phyloP scores from a whole-genome alignment of 2,888 invertebrate species.

The Melieria omissa region DNA sequence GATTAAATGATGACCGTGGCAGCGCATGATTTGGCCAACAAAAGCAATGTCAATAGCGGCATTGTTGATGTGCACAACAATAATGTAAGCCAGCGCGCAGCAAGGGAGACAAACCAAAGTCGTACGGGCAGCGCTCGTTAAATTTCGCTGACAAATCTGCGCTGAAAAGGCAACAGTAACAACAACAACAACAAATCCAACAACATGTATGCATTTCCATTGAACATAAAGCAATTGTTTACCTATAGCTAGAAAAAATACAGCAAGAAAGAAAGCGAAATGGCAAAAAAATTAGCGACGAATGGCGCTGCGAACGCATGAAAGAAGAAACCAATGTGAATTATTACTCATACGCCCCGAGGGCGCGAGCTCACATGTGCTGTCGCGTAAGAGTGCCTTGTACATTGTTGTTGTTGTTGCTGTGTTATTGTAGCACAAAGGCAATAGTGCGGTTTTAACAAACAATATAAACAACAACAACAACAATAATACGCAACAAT shows the following conservation, averaged over 20 bases:
- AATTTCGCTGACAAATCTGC: no score
- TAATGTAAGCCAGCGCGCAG: no score
- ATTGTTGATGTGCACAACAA: neutral
- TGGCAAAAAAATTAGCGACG: no score
- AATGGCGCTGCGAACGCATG: neutral
- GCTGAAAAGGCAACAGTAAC: neutral
- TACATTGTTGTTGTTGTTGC: neutral
- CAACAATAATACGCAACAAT: neutral
- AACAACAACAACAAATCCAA: neutral
- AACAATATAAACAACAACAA: neutral
- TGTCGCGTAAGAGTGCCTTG: neutral
- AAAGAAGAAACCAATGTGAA: neutral
- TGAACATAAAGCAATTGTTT: no score
- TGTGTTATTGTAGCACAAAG: neutral
- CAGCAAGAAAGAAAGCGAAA: no score
- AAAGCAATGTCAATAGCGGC: neutral
- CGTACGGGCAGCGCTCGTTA: no score
- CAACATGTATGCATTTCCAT: no score
- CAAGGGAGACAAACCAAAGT: no score
- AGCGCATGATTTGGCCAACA: neutral
- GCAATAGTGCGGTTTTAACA: no score
- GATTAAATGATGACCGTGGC: conserved; percentile 2
- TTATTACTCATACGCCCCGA: conserved; percentile 3
- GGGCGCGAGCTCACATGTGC: neutral
- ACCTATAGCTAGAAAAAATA: no score